Conservation (phyloP, 2,113 vertebrate species). For the Lichenostomus cassidix region DNA sequence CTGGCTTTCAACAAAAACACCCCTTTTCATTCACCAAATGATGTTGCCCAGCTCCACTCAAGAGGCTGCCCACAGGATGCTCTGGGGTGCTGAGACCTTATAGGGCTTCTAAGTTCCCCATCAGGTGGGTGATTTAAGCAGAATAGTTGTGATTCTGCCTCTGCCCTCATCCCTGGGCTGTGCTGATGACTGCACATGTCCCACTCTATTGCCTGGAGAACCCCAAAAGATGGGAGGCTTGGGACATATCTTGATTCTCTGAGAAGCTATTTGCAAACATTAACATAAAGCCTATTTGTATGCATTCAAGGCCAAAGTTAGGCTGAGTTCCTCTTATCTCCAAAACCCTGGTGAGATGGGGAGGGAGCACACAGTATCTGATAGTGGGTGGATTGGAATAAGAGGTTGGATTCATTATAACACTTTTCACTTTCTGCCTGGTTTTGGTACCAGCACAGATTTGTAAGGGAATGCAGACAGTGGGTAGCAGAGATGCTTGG, state of each 20-base stretch:
- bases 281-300: background rate
- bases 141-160: background rate
- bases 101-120: background rate
- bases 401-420: background rate
- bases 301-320: background rate
- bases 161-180: background rate
- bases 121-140: background rate
- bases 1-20: background rate
- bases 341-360: background rate
- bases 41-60: background rate
- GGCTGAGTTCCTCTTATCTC: background rate
- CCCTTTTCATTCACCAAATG: background rate
- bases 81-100: background rate
- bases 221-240: background rate
- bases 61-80: background rate
- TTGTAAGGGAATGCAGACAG: background rate
- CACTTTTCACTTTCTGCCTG: background rate
- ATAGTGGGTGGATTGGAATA: background rate
- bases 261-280: conserved; percentile 20
- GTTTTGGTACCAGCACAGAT: background rate
- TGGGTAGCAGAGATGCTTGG: background rate
- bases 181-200: background rate
- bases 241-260: background rate
- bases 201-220: background rate
- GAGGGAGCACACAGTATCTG: background rate